Evolutionary conservation across 2,113 vertebrate genomes (phyloP).

Genomic region (Myanophis thanlyinensis): DNA sequence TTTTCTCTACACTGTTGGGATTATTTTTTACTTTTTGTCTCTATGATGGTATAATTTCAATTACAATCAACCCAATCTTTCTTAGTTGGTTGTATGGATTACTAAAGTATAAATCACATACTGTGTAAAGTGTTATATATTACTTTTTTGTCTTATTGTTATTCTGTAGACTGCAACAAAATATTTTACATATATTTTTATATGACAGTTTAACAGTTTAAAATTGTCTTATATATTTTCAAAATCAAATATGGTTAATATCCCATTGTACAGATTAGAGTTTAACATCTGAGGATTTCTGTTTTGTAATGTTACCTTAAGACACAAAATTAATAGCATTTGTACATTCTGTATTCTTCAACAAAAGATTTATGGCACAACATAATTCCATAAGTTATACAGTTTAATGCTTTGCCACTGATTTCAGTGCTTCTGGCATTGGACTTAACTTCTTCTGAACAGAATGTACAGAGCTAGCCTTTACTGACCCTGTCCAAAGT

Average conservation of each 20-base stretch:
- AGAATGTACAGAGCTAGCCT: neutral
- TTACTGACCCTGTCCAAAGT: conserved; percentile 5
- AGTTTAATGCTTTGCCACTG: neutral
- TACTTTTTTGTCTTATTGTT: neutral
- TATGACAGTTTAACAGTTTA: too few species aligned
- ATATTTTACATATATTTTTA: neutral
- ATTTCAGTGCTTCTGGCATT: conserved; percentile 9
- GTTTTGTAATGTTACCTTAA: rapidly evolving
- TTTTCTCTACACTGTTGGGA: neutral
- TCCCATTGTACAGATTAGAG: neutral
- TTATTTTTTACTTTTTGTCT: neutral
- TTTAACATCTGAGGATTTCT: neutral
- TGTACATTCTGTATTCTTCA: neutral
- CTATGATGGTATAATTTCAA: neutral
- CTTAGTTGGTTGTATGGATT: neutral
- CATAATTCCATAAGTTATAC: neutral
- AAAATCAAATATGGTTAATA: neutral
- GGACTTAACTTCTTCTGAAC: neutral
- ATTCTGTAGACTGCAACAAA: neutral
- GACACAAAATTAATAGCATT: conserved; percentile 3
- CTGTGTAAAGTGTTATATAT: neutral
- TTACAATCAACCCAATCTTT: neutral
- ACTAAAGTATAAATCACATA: neutral
- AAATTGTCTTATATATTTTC: neutral
- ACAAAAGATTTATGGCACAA: neutral